Conservation (phyloP, 53 echinoderm and acorn worm species). For the Echinarachnius parma region DNA sequence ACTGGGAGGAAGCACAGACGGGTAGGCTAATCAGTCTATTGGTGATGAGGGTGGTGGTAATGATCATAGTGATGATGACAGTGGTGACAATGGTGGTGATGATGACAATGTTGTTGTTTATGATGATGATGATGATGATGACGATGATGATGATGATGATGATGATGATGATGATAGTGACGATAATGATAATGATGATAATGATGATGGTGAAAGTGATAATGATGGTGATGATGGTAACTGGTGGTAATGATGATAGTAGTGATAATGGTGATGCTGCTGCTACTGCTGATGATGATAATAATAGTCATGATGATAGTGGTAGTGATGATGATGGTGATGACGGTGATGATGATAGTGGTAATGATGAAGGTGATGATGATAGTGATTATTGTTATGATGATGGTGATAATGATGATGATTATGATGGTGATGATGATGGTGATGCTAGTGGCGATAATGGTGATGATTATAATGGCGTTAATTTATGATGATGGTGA, state of each 20-base stretch:
- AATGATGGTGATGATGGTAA: neutral
- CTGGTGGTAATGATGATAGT: neutral
- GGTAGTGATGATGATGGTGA: slow-evolving; percentile 1
- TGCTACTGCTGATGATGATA: neutral
- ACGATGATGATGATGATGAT: slow-evolving; percentile 7
- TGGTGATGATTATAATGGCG: neutral
- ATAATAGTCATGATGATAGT: neutral
- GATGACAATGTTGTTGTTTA: neutral
- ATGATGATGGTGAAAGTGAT: neutral
- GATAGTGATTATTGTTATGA: neutral
- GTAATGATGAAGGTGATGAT: slow-evolving; percentile 1
- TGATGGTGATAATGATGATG: neutral
- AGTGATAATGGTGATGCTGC: neutral
- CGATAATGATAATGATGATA: neutral
- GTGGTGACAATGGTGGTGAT: neutral
- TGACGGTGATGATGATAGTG: neutral
- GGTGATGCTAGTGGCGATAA: neutral
- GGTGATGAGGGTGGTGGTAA: neutral
- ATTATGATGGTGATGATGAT: neutral
- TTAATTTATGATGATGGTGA: too few relatives aligned
- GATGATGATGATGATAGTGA: slow-evolving; percentile 8
- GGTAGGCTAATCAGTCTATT: neutral
- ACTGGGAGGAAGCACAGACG: slow-evolving; percentile 15
- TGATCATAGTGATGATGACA: neutral
- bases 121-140: slow-evolving; percentile 9